phyloP scores from a whole-genome alignment of 1,140 invertebrate genomes.

The Drosophila ogumai region DNA sequence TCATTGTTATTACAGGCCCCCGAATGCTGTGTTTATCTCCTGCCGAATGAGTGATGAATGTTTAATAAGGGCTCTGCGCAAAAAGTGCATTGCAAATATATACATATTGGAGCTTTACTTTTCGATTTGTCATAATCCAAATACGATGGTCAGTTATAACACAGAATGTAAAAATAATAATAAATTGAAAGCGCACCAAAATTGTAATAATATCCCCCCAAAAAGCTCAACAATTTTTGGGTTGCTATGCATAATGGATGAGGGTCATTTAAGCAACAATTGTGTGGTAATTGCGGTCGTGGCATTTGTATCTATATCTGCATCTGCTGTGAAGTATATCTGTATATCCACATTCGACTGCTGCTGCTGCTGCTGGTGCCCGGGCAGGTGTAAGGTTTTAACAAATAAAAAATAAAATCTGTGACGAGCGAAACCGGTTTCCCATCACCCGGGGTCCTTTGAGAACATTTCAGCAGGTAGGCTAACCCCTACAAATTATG shows the following conservation, averaged over 20 bases:
- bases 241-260: slow-evolving; percentile 20
- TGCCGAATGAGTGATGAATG: slow-evolving; percentile 20
- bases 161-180: slow-evolving; percentile 13
- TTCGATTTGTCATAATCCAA: slow-evolving; percentile 19
- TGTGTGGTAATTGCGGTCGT: slow-evolving; percentile 29
- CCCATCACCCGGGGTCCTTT: slow-evolving; percentile 6
- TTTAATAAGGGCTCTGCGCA: slow-evolving; percentile 24
- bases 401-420: slow-evolving; percentile 31
- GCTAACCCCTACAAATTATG: slow-evolving; percentile 31
- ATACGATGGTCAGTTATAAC: slow-evolving; percentile 9
- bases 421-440: slow-evolving; percentile 29
- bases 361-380: background rate
- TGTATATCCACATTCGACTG: background rate
- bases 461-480: slow-evolving; percentile 34
- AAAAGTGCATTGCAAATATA: background rate
- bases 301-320: background rate
- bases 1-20: slow-evolving; percentile 19
- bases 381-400: slow-evolving; percentile 29
- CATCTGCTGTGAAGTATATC: slow-evolving; percentile 6
- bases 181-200: slow-evolving; percentile 1
- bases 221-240: slow-evolving; percentile 1
- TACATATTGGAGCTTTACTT: background rate
- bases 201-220: background rate
- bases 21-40: background rate
- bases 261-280: slow-evolving; percentile 18